Conservation (phyloP, 2,113 vertebrate genomes). For the Caloenas nicobarica region DNA sequence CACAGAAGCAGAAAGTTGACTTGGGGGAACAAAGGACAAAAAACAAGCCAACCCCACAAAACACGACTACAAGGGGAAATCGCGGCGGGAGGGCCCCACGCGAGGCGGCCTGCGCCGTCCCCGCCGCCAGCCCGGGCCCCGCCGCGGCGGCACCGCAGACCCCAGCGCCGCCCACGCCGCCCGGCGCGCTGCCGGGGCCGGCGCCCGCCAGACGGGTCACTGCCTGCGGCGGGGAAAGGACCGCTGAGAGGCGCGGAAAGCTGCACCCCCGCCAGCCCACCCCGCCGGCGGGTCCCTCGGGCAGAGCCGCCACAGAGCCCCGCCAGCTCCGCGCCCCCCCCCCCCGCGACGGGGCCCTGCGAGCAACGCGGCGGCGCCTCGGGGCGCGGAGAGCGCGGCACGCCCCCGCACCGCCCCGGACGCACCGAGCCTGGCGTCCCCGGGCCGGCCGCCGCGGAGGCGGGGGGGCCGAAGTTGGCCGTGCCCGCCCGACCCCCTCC, state of each 20-base stretch:
- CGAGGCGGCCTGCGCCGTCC: neutral
- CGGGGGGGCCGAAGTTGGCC: no score
- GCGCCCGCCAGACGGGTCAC: neutral
- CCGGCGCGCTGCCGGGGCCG: no score
- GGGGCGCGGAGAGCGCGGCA: no score
- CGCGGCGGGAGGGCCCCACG: no score
- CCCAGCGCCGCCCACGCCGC: neutral
- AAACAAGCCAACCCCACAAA: no score
- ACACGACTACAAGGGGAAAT: neutral
- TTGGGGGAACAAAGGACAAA: rapidly evolving
- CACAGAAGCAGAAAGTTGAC: neutral
- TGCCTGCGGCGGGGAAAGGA: no score
- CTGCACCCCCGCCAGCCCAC: neutral
- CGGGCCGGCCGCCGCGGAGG: no score
- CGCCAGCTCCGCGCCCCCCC: no score
- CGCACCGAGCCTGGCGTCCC: neutral
- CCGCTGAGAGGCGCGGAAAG: neutral
- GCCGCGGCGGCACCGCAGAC: neutral
- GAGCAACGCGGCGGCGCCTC: neutral
- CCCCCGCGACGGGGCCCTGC: no score
- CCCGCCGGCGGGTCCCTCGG: neutral
- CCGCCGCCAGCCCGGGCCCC: neutral
- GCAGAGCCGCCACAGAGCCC: neutral
- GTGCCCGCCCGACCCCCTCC: neutral
- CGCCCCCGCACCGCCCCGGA: neutral